These are phyloP conservation scores for Turritopsis dohrnii DNA, from an alignment of 30 jellyfish, hydroid and myxozoan species.

Conservation along the genomic window DNA sequence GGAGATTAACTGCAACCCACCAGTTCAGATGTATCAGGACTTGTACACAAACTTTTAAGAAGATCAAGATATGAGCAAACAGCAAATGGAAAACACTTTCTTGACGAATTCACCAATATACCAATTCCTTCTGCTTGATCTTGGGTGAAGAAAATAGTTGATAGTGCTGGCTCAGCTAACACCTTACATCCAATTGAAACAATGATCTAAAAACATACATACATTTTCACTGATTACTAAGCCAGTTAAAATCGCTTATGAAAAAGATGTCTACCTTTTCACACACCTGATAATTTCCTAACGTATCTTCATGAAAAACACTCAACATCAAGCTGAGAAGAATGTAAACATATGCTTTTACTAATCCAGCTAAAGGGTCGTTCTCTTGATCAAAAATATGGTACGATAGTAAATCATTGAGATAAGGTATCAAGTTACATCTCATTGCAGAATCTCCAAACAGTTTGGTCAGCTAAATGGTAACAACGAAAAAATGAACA, in stretches of 20 bases:
- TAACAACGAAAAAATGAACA: neutral
- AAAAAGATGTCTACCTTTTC: neutral
- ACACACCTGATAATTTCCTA: slow-evolving; percentile 44
- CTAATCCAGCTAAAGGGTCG: slow-evolving; percentile 26
- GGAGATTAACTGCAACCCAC: slow-evolving; percentile 35
- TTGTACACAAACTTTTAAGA: slow-evolving; percentile 31
- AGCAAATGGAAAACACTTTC: slow-evolving; percentile 49
- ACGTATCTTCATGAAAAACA: slow-evolving; percentile 57
- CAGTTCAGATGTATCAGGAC: slow-evolving; percentile 32
- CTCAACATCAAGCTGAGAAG: slow-evolving; percentile 32
- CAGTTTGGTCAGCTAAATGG: slow-evolving; percentile 22
- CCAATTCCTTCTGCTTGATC: slow-evolving; percentile 41
- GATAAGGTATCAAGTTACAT: slow-evolving; percentile 10
- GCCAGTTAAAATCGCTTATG: neutral
- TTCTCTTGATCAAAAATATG: slow-evolving; percentile 1
- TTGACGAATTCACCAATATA: slow-evolving; percentile 40
- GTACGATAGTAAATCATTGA: neutral
- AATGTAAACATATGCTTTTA: slow-evolving; percentile 26
- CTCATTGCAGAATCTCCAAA: slow-evolving; percentile 40
- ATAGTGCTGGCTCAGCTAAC: slow-evolving; percentile 20
- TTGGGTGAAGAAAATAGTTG: slow-evolving; percentile 36
- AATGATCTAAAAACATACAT: slow-evolving; percentile 4
- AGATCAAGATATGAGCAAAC: slow-evolving; percentile 41
- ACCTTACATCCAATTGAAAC: slow-evolving; percentile 30
- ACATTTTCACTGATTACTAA: neutral